Evolutionary conservation across 2,888 invertebrate genomes (phyloP), one percentile per base, ranked within the genome.

Genomic region (Mesorhabditis sp.): DNA sequence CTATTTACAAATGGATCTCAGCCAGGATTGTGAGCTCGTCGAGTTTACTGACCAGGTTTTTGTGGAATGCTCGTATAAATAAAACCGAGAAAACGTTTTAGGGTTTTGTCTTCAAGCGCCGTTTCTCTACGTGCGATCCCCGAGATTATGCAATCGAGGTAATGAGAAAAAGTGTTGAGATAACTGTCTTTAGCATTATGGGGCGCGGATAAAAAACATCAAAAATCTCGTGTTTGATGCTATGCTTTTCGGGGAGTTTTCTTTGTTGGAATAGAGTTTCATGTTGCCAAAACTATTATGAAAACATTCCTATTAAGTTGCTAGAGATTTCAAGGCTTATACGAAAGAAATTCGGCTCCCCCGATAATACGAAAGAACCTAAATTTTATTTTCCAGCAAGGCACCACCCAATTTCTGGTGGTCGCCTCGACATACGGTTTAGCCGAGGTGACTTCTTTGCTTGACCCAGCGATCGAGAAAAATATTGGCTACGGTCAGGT

Each of bases 331-430:
- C 28, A 28, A 28, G 28, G 28, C 28, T 28, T 1, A 28, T 28
- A 28, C 28, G 2, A 28, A 28, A 28, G 28, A 28, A 28, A 28
- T 28, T 28, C 28, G 28, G 28, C 28, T 28, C 28, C 28, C 28
- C 28, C 28, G 28, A 28, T 28, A 28, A 28, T 28, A 28, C 28
- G 28, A 28, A 28, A 28, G 28, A 28, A 45, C 44, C 71, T 43
- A 69, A 67, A 41, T 63, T 76, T 41, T 83, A 84, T 45, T 5
- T 73, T 77, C n/a, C 75, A 87, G 87, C 82, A 82, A 43, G 88
- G 88, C 28, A 88, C 88, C 1, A 87, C 87, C 0, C 87, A 88
- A 70, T 78, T 88, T 43, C 69, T 87, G 10, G 58, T 50, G 58
- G n/a, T 50, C 10, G 58, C 28, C 85, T 78, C 58, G 72, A 84